A percentile compares a stretch with the other conserved stretches of the same genome.
phyloP scores from a whole-genome alignment of 2,113 vertebrate genomes.

The Cyprinodon variegatus region DNA sequence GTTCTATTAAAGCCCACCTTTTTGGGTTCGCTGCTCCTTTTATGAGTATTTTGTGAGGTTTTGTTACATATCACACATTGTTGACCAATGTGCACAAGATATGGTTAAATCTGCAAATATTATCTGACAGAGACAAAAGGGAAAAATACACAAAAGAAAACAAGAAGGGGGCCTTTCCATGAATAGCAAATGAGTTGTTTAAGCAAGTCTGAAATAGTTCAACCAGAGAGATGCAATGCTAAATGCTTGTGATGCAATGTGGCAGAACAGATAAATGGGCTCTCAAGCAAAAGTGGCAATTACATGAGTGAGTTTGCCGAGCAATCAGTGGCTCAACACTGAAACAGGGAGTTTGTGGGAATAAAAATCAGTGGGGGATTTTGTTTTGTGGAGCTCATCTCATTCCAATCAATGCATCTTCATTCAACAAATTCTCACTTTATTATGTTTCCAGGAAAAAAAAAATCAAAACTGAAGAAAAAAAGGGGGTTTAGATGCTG shows the following conservation, averaged over 20 bases:
- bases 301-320: conserved; percentile 52
- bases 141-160: neutral
- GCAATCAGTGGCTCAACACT: conserved; percentile 48
- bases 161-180: neutral
- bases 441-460: conserved; percentile 8
- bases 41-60: conserved; percentile 4
- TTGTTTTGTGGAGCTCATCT: conserved; percentile 27
- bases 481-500: neutral
- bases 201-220: conserved; percentile 9
- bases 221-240: conserved; percentile 15
- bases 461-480: neutral
- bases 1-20: neutral
- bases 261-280: conserved; percentile 55
- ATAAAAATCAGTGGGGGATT: conserved; percentile 19
- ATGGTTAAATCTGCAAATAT: neutral
- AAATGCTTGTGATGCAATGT: conserved; percentile 33
- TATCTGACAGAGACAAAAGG: neutral
- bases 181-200: conserved; percentile 1
- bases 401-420: neutral
- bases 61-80: neutral
- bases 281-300: conserved; percentile 62
- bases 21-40: neutral
- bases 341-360: conserved; percentile 25
- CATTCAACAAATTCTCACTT: conserved; percentile 8
- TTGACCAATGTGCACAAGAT: neutral